Conservation (phyloP, 2,888 invertebrate species). For the Mycalesis mineus region DNA sequence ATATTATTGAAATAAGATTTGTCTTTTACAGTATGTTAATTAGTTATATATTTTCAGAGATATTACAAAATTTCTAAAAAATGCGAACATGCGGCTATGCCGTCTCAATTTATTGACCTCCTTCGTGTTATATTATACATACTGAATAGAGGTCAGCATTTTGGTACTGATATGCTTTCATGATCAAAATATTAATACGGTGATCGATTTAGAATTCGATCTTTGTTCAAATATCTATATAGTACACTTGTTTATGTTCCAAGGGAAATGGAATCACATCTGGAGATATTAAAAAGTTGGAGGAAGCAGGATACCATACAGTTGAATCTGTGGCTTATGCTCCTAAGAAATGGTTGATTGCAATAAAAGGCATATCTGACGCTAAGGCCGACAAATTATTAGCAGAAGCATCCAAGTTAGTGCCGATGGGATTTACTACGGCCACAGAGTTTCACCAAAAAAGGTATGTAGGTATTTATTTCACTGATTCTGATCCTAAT, state of each 20-base stretch:
- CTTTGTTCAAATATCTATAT: too few species aligned
- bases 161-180: too few species aligned
- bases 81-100: too few species aligned
- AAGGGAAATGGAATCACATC: constrained; percentile 94
- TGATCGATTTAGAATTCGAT: too few species aligned
- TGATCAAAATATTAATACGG: too few species aligned
- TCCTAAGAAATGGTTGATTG: constrained; percentile 92
- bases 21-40: too few species aligned
- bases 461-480: constrained; percentile 79
- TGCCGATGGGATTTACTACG: constrained; percentile 98
- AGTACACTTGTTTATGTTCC: constrained; percentile 30
- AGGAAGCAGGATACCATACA: constrained; percentile 95
- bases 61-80: too few species aligned
- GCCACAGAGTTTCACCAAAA: constrained; percentile 97
- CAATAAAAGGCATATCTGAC: constrained; percentile 97
- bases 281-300: constrained; percentile 94
- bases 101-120: too few species aligned
- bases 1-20: too few species aligned
- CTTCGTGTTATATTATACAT: too few species aligned
- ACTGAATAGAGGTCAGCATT: too few species aligned
- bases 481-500: neutral
- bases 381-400: constrained; percentile 97
- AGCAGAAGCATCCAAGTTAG: constrained; percentile 92
- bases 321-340: constrained; percentile 97
- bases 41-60: too few species aligned